phyloP scores from a whole-genome alignment of 2,113 vertebrate genomes.

The Tor tambroides region DNA sequence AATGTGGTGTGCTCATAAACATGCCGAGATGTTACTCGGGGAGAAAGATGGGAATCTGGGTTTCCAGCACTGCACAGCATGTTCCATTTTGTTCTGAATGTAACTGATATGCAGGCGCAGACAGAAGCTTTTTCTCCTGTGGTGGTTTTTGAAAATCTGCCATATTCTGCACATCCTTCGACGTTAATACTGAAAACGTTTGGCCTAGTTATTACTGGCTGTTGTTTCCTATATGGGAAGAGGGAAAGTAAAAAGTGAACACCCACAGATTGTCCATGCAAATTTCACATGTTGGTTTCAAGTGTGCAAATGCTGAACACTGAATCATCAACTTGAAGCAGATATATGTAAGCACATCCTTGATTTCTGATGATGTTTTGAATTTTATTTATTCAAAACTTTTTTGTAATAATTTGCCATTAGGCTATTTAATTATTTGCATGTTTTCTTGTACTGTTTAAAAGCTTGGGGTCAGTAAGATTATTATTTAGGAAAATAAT shows the following conservation, averaged over 20 bases:
- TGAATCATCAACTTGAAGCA: background rate
- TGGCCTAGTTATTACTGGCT: background rate
- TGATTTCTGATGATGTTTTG: background rate
- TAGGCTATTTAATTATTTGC: background rate
- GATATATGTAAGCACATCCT: background rate
- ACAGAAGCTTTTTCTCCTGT: background rate
- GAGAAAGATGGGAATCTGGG: constrained; percentile 21
- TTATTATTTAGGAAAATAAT: no score
- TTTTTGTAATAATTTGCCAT: background rate
- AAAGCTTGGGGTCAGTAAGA: no score
- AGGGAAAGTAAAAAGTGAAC: constrained; percentile 2
- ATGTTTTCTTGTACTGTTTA: background rate
- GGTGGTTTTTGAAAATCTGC: background rate
- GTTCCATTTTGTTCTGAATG: background rate
- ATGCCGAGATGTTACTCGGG: background rate
- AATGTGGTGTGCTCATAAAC: constrained; percentile 31
- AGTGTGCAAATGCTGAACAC: no score
- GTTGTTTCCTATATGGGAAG: background rate
- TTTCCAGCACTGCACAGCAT: background rate
- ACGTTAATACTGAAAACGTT: background rate
- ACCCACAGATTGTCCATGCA: background rate
- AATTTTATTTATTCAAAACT: background rate
- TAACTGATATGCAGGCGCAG: background rate
- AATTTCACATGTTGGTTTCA: background rate
- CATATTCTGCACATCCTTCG: background rate